Percentiles rank a stretch among this genome's conserved stretches.
These are phyloP conservation scores for Ivindomyrus marchei DNA, from an alignment of 2,113 vertebrate genomes.

Conservation along the genomic window DNA sequence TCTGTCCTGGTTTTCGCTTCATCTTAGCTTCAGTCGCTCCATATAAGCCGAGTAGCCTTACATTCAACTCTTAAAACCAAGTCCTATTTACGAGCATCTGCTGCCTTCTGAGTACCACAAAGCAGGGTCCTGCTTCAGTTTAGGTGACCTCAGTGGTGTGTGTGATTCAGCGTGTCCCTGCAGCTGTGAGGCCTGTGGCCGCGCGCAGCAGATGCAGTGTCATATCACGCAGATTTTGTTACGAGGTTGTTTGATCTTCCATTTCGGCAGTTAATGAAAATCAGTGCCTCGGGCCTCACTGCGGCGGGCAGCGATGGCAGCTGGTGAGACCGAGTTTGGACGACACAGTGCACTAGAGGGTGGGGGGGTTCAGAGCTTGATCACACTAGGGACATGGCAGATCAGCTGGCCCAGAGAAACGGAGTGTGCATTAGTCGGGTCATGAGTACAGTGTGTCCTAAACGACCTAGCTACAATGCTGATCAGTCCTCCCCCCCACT, in stretches of 20 bases:
- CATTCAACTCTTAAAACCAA: neutral
- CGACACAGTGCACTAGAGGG: neutral
- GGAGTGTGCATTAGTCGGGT: neutral
- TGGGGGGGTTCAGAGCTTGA: neutral
- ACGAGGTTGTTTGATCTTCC: neutral
- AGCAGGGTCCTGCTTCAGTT: neutral
- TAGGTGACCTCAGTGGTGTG: neutral
- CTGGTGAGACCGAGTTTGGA: neutral
- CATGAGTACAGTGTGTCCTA: neutral
- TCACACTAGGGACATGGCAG: neutral
- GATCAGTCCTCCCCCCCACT: neutral
- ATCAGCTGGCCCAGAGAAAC: neutral
- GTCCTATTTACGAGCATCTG: neutral
- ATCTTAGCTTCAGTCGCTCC: neutral
- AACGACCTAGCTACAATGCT: neutral
- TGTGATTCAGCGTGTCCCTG: neutral
- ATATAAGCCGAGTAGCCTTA: neutral
- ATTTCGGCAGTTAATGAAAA: slow-evolving; percentile 8
- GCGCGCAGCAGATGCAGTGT: neutral
- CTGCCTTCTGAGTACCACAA: neutral
- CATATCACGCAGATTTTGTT: neutral
- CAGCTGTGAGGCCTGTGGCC: neutral
- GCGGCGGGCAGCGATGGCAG: neutral
- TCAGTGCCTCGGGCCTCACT: neutral
- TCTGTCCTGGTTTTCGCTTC: neutral